These are phyloP conservation scores for Mixornis gularis DNA, from an alignment of 2,113 vertebrate species.

Conservation along the genomic window DNA sequence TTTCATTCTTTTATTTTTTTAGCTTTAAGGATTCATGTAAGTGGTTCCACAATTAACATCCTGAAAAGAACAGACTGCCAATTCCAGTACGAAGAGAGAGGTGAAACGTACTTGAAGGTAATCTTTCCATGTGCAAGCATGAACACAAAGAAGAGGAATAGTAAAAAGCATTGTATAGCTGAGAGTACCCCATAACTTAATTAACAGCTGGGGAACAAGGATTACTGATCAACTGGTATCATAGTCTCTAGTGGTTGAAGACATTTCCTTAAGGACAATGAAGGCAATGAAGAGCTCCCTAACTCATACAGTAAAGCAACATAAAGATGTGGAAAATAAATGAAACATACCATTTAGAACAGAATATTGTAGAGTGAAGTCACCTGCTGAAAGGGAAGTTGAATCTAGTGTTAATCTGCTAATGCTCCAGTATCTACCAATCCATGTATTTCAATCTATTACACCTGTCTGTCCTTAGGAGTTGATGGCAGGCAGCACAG, in stretches of 20 bases:
- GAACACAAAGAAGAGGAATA: neutral
- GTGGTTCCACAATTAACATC: slow-evolving; percentile 86
- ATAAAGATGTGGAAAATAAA: neutral
- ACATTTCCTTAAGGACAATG: neutral
- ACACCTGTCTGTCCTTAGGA: neutral
- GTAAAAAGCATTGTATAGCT: neutral
- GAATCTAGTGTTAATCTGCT: neutral
- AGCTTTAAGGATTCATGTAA: slow-evolving; percentile 89
- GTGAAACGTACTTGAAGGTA: slow-evolving; percentile 95
- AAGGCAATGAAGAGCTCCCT: neutral
- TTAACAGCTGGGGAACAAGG: neutral
- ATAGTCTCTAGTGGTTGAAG: neutral
- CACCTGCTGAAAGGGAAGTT: neutral
- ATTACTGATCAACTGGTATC: neutral
- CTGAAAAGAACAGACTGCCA: slow-evolving; percentile 87
- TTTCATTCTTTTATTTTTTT: slow-evolving; percentile 4
- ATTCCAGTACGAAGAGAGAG: slow-evolving; percentile 88
- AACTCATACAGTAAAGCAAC: neutral
- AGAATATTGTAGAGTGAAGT: neutral
- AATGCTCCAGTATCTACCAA: neutral
- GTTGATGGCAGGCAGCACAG: neutral
- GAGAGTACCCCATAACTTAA: neutral
- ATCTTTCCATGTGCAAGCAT: neutral
- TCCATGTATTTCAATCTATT: neutral
- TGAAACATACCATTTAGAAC: neutral